Conservation (phyloP, 2,113 vertebrate genomes). For the Cochlearius cochlearius region DNA sequence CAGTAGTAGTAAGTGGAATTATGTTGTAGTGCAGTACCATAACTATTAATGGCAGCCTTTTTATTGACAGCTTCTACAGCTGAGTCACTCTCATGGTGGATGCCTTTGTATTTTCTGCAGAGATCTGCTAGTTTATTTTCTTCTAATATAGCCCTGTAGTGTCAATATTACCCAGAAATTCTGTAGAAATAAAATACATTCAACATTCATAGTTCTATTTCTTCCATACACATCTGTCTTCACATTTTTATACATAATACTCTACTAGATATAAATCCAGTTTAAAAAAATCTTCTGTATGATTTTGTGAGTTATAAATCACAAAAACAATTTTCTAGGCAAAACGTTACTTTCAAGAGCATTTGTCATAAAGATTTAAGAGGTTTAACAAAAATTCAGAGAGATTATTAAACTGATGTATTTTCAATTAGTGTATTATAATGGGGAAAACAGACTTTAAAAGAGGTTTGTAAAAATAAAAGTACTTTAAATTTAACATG, state of each 20-base stretch:
- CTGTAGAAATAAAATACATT: background rate
- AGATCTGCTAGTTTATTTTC: background rate
- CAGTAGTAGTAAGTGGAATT: background rate
- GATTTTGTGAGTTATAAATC: background rate
- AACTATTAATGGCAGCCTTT: background rate
- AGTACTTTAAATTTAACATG: fast-evolving
- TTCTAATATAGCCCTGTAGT: background rate
- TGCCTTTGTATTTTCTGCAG: background rate
- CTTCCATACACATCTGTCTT: background rate
- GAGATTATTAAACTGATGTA: background rate
- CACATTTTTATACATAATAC: background rate
- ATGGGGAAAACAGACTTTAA: background rate
- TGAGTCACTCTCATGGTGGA: background rate
- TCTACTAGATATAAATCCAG: background rate
- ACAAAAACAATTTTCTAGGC: background rate
- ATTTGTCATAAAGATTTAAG: background rate
- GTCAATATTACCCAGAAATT: background rate
- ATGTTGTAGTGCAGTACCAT: background rate
- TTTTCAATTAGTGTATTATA: background rate
- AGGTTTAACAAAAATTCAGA: background rate
- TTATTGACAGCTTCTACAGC: background rate
- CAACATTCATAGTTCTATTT: background rate
- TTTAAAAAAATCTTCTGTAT: background rate
- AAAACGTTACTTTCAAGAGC: background rate
- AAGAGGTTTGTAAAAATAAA: background rate